phyloP scores from a whole-genome alignment of 2,888 invertebrate genomes.

The Eupithecia vulgata region DNA sequence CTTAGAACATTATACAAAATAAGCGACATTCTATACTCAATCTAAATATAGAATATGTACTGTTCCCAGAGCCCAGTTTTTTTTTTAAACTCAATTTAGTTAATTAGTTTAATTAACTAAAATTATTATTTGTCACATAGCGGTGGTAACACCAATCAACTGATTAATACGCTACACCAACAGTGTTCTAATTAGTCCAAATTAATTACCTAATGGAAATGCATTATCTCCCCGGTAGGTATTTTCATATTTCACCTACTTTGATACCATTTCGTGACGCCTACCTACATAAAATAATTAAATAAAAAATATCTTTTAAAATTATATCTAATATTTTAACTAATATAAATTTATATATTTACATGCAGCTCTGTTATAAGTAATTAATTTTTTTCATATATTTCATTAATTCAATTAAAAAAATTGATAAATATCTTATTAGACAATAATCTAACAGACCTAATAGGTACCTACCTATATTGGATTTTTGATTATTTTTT shows the following conservation, averaged over 20 bases:
- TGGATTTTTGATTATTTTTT: no score
- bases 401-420: no score
- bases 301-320: no score
- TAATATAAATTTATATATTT: no score
- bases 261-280: neutral
- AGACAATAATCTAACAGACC: no score
- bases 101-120: constrained; percentile 38
- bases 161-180: constrained; percentile 76
- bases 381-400: no score
- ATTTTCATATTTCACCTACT: neutral
- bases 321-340: neutral
- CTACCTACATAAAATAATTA: neutral
- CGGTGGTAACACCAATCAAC: constrained; percentile 60
- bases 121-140: constrained; percentile 12
- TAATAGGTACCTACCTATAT: no score
- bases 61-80: neutral
- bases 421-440: no score
- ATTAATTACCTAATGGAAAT: constrained; percentile 71
- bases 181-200: constrained; percentile 75
- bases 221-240: constrained; percentile 48
- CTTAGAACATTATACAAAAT: neutral
- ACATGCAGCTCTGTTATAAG: no score
- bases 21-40: neutral
- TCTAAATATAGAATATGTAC: neutral
- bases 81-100: neutral